These are phyloP conservation scores for Diarsia brunnea DNA, from an alignment of 2,888 invertebrate species.

Conservation along the genomic window DNA sequence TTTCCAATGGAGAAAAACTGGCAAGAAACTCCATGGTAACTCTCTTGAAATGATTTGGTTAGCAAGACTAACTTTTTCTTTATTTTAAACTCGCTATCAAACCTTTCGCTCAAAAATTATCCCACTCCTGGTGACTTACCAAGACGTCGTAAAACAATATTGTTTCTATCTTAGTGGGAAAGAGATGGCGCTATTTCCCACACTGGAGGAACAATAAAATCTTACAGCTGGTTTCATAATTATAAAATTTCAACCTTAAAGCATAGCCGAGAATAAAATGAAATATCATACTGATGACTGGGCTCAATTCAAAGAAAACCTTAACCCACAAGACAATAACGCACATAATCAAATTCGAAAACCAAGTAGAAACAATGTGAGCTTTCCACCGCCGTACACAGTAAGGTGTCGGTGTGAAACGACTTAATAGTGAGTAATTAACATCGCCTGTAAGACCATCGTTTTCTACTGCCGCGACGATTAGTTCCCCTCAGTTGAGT, in stretches of 20 bases:
- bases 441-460: slow-evolving; percentile 37
- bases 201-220: not conserved
- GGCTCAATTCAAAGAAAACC: too few relatives aligned
- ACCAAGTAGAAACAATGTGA: slow-evolving; percentile 6
- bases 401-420: slow-evolving; percentile 39
- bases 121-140: not conserved
- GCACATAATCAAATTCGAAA: slow-evolving; percentile 1
- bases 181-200: not conserved
- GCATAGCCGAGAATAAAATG: not conserved
- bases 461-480: slow-evolving; percentile 40
- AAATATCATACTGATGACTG: not conserved
- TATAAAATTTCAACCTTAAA: not conserved
- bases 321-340: not conserved
- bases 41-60: too few relatives aligned
- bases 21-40: too few relatives aligned
- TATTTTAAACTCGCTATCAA: not conserved
- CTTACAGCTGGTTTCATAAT: not conserved
- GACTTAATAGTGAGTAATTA: slow-evolving; percentile 48
- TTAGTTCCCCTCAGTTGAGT: slow-evolving; percentile 41
- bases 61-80: not conserved
- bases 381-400: not conserved
- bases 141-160: not conserved
- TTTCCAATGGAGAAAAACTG: too few relatives aligned
- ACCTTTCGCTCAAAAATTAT: not conserved
- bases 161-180: not conserved